These are phyloP conservation scores for Oryzias javanicus DNA, from an alignment of 2,113 vertebrate species.

Conservation along the genomic window DNA sequence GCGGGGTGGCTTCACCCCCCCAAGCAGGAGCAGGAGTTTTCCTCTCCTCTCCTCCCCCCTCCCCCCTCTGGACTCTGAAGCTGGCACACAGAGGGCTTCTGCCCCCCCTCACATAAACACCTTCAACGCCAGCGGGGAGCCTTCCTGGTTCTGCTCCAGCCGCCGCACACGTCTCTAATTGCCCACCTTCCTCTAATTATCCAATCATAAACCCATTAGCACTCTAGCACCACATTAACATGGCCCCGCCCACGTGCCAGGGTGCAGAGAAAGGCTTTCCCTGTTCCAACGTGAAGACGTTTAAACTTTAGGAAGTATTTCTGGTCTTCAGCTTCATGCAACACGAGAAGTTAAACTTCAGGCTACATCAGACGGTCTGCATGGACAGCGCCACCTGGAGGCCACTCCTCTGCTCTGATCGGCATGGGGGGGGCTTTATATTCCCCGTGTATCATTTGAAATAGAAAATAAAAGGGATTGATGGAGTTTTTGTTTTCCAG, in stretches of 20 bases:
- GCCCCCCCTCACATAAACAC: constrained; percentile 71
- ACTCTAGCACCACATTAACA: constrained; percentile 81
- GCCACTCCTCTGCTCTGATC: too few relatives aligned
- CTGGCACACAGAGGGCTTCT: constrained; percentile 64
- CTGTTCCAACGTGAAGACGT: too few relatives aligned
- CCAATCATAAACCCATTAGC: constrained; percentile 83
- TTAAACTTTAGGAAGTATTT: too few relatives aligned
- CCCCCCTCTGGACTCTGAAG: constrained; percentile 30
- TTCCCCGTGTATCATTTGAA: too few relatives aligned
- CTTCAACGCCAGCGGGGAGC: constrained; percentile 69
- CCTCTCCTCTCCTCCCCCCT: constrained; percentile 29
- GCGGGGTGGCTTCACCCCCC: not conserved
- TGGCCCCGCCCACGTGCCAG: constrained; percentile 68
- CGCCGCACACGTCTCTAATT: constrained; percentile 72
- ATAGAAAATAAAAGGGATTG: too few relatives aligned
- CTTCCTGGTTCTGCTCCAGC: constrained; percentile 71
- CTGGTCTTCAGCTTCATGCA: too few relatives aligned
- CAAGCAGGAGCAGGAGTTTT: not conserved
- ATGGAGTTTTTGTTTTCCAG: too few relatives aligned
- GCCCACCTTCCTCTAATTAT: constrained; percentile 81
- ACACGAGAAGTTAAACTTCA: too few relatives aligned
- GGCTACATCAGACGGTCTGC: too few relatives aligned
- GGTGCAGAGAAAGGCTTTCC: too few relatives aligned
- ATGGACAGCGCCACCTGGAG: too few relatives aligned
- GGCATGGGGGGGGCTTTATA: too few relatives aligned